Evolutionary conservation across 1,140 invertebrate genomes (phyloP), one percentile per base, ranked within the genome.

Genomic region (Drosophila pseudoobscura): DNA sequence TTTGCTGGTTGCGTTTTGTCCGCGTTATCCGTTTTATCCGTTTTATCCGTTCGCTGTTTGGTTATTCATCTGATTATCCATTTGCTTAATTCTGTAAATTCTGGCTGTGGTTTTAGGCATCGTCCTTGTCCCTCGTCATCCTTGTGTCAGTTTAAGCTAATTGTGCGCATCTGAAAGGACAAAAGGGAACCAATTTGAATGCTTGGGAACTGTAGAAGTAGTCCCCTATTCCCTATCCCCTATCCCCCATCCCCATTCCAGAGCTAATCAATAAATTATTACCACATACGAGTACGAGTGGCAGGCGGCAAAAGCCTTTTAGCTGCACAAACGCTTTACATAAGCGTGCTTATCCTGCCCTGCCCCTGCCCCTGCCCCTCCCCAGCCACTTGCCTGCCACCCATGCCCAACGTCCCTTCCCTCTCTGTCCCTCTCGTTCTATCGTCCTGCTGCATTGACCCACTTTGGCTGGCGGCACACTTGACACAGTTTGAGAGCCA

Each of bases 401-500:
- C 44, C 31, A 29, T 17, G 31, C 24, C 5, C 31, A 26, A 49
- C 41, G 39, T n/a, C 39, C 44, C 11, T 1, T 7, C 24, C 3
- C 22, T 17, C 20, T 9, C 52, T 6, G 35, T 45, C 43, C 22
- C 56, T 51, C 43, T 20, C 66, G 29, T 53, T 53, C 31, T 22
- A 17, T 20, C 17, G 13, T 75, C 56, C 71, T 68, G 62, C 74
- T 65, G 68, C 68, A 61, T 39, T 84, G 80, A 84, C 80, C 80
- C 80, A 84, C 80, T 85, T 84, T 80, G 61, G 13, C 52, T 39
- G 35, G 49, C 77, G 72, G 71, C 80, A 85, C 80, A 85, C 80
- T 84, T 85, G 80, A 77, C 80, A 83, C 80, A 83, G 80, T 83
- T 83, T 80, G 80, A 80, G 80, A 85, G 80, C 54, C 80, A 85